These are phyloP conservation scores for Mus minutoides DNA, from an alignment of 2,797 vertebrate genomes.

Conservation along the genomic window DNA sequence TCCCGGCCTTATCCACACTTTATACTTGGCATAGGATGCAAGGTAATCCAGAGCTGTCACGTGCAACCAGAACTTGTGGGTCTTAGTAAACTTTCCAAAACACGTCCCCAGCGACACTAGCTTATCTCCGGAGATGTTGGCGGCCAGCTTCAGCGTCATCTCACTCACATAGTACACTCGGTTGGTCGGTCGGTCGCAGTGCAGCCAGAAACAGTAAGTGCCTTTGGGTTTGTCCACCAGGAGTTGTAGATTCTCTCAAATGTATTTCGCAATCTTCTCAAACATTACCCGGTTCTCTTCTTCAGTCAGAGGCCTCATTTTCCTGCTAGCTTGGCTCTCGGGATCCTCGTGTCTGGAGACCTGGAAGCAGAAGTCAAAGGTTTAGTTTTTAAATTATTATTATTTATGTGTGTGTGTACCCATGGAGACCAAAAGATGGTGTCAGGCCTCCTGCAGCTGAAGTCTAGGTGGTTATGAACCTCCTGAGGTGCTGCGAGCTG, in stretches of 20 bases:
- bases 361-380: slow-evolving; percentile 70
- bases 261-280: slow-evolving; percentile 96
- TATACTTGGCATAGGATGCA: slow-evolving; percentile 97
- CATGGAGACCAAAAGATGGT: background rate
- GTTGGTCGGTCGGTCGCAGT: slow-evolving; percentile 90
- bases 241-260: slow-evolving; percentile 97
- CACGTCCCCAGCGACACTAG: slow-evolving; percentile 95
- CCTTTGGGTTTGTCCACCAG: slow-evolving; percentile 96
- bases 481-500: background rate
- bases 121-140: slow-evolving; percentile 93
- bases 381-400: background rate
- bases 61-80: slow-evolving; percentile 94
- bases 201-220: slow-evolving; percentile 96
- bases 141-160: slow-evolving; percentile 95
- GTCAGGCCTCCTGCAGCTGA: background rate
- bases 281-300: slow-evolving; percentile 95
- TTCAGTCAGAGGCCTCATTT: slow-evolving; percentile 95
- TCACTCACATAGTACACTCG: slow-evolving; percentile 97
- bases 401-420: background rate
- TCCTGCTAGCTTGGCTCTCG: slow-evolving; percentile 35
- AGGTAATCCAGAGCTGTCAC: slow-evolving; percentile 96
- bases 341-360: background rate
- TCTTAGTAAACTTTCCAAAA: slow-evolving; percentile 98
- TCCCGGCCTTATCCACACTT: slow-evolving; percentile 97
- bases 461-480: background rate